Evolutionary conservation across 2,888 invertebrate species (phyloP), one percentile per base, ranked within the genome.

Genomic region (Atethmia centrago): DNA sequence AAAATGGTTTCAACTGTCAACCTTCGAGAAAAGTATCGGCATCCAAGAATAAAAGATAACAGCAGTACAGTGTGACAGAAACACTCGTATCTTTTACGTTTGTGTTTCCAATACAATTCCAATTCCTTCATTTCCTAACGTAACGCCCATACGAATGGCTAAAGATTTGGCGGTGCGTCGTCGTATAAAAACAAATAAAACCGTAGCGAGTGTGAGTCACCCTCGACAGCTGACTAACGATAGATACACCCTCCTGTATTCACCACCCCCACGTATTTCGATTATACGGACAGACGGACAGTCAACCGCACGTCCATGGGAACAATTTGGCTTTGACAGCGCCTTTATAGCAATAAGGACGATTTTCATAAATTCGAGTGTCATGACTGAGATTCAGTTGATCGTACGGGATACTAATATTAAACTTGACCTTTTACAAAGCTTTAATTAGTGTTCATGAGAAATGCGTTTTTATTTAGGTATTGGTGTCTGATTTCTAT

Each of bases 151-250:
- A 87, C 76, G 71, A 72, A 79, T 72, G 69, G 74, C 61, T 64
- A 74, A 73, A 74, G 75, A 86, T 84, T 84, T 87, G 70, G 78
- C 80, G 67, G 81, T 71, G 84, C 82, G 84, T 87, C 82, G 84
- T 87, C 85, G 82, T 83, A 87, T 87, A 86, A 88, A 89, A 86
- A 86, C 85, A 81, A 86, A 88, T 87, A 88, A 88, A 86, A 77
- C 77, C 70, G 63, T 69, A 65, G 67, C 21, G 84, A 74, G 80
- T 74, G 83, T 86, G 88, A 88, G 73, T 85, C 88, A 86, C 82
- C 85, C 84, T 66, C 79, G 79, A 82, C 87, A 86, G 88, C 88
- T 88, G 86, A 83, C 85, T 87, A 85, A 87, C 79, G 78, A 78
- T 77, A 81, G 49, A 74, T 72, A 78, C 77, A 51, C 86, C 85